Conservation (phyloP, 2,888 invertebrate species). For the Odontomyia ornata region DNA sequence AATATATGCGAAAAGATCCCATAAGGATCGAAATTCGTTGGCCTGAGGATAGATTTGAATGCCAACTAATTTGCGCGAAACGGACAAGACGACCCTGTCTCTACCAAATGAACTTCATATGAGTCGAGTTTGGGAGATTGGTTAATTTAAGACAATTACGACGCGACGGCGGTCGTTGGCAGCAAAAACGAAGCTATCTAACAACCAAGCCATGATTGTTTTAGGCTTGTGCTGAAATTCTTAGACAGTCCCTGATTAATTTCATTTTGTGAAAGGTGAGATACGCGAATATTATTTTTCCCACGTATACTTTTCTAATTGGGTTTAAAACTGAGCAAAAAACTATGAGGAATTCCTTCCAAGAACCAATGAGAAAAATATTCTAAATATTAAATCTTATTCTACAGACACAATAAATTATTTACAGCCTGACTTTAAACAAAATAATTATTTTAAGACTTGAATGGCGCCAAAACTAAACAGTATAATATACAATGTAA, state of each 20-base stretch:
- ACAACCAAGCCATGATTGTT: constrained; percentile 43
- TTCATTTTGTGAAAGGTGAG: neutral
- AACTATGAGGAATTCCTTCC: too few relatives aligned
- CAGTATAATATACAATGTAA: too few relatives aligned
- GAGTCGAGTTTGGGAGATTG: constrained; percentile 50
- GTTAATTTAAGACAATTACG: constrained; percentile 53
- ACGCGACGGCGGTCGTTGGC: constrained; percentile 43
- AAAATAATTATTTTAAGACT: too few relatives aligned
- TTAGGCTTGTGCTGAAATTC: neutral
- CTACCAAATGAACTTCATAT: neutral
- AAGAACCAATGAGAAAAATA: too few relatives aligned
- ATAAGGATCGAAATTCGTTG: constrained; percentile 60
- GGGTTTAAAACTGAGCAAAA: too few relatives aligned
- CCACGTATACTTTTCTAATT: too few relatives aligned
- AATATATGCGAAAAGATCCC: constrained; percentile 55
- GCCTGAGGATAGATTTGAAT: constrained; percentile 57
- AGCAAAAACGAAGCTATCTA: constrained; percentile 48
- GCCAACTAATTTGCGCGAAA: constrained; percentile 33
- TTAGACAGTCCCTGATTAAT: constrained; percentile 25
- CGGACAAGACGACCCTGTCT: constrained; percentile 10
- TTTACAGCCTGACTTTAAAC: too few relatives aligned
- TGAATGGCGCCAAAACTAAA: too few relatives aligned
- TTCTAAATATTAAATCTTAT: too few relatives aligned
- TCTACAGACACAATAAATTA: too few relatives aligned
- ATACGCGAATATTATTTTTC: neutral